Base-by-base conservation (phyloP, 2,113 vertebrate species). In the Python bivittatus region DNA sequence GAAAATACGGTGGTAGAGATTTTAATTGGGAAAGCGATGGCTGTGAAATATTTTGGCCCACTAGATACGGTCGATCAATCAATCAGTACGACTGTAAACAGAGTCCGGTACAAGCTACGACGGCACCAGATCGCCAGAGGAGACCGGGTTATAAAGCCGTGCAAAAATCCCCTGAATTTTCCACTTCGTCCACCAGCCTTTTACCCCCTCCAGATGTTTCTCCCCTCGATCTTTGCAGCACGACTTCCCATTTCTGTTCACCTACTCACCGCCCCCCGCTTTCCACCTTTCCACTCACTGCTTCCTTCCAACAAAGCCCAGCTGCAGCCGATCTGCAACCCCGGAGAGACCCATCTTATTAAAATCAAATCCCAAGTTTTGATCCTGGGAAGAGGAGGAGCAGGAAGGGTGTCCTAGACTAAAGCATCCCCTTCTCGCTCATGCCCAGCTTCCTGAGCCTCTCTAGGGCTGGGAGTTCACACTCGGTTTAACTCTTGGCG, bases 321-420 rank as follows among this genome's bases (percentile, higher is more conserved):
- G 10, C 84, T 29, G 84, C 58, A 48, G 60, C 60, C 15, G 23
- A 68, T 33, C 90, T 64, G 13, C 44, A 54, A 20, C 17, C 58
- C 86, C 27, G 12, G 68, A 84, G 56, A 52, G 87, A 72, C 68
- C 84, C 53, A 89, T 48, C 61, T 92, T 84, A 89, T 89, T 84
- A 89, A 64, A 88, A 84, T 89, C 72, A 89, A 89, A 89, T 42
- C 72, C 86, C 57, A 89, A 89, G 56, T 89, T 92, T 89, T 88
- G 87, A 92, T 88, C 91, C 72, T n/a, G 56, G 91, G 72, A 89
- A 92, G 68, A 60, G 68, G 86, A 84, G 87, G 72, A 92, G 91
- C 56, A 84, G 87, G 91, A 92, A 92, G 87, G 13, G 87, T 84
- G 72, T 87, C 87, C 68, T 25, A 25, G 42, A 33, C 68, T 61